These are phyloP conservation scores for Apostichopus californicus DNA, from an alignment of 35 echinoderm and acorn worm species.

Conservation along the genomic window DNA sequence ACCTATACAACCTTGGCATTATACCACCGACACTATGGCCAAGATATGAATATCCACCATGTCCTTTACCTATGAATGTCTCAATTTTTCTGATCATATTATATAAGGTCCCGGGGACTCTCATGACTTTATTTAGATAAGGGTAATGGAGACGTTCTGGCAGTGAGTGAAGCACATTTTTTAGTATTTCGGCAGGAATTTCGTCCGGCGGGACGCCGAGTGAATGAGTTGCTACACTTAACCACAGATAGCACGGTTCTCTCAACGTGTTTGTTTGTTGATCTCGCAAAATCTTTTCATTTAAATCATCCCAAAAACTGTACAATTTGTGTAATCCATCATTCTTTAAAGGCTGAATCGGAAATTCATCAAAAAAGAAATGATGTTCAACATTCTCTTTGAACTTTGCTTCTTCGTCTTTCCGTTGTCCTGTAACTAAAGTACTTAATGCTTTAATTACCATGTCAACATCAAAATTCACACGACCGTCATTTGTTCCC, in stretches of 20 bases:
- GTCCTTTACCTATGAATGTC: constrained; percentile 18
- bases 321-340: not conserved
- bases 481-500: not conserved
- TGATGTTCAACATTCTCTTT: not conserved
- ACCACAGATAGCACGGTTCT: not conserved
- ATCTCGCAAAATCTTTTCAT: too few species aligned
- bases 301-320: not conserved
- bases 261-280: not conserved
- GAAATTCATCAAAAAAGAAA: constrained; percentile 54
- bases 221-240: constrained; percentile 40
- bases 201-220: not conserved
- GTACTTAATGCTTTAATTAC: not conserved
- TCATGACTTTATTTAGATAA: constrained; percentile 29
- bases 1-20: constrained; percentile 11
- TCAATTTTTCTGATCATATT: constrained; percentile 12
- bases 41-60: not conserved
- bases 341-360: constrained; percentile 15
- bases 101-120: not conserved
- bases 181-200: not conserved
- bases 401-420: not conserved
- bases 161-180: not conserved
- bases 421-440: not conserved
- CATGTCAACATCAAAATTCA: not conserved
- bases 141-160: not conserved
- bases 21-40: constrained; percentile 16